Base-by-base conservation (phyloP, 2,888 invertebrate genomes). In the Tipula lateralis region DNA sequence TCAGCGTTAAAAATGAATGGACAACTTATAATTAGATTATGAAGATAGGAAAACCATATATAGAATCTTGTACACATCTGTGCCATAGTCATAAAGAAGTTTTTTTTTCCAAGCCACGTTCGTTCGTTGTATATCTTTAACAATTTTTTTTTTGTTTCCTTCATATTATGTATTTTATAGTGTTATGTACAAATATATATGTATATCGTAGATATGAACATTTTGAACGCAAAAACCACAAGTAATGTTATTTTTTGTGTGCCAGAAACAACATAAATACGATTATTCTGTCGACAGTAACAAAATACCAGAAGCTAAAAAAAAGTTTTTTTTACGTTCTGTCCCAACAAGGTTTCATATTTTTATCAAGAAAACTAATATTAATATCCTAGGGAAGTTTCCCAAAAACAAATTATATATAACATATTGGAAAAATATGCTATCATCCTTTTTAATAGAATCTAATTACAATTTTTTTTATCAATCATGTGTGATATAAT, bases 11-110 rank as follows among this genome's bases (percentile, higher is more conserved):
- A 82, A 82, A 82, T 29, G 82, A 82, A 82, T 82, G 82, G 82
- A 82, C 82, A 82, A 82, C 82, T 82, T 82, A 82, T 82, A 82
- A 82, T 82, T 82, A 82, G 82, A 82, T 82, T 82, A 82, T 32
- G 32, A 29, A 82, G 82, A 82, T 82, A 82, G 82, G 30, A 29
- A 80, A 24, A 80, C 29, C 13, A 13, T 80, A 29, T 24, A 29
- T 0, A 32, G 30, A 30, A 82, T 30, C 24, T 82, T 30, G 82
- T 82, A 82, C 82, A 82, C 82, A 82, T 82, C 82, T 82, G 82
- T 82, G 82, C 30, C 82, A 82, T 82, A 82, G 82, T 82, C 30
- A 82, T 82, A 82, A 82, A 82, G 66, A 66, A 66, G 24, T 24
- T 66, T 66, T 66, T 32, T 82, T 82, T 82, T 81, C 19, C 30